Evolutionary conservation across 2,797 vertebrate species (phyloP).

Genomic region (Gallinago stenura): DNA sequence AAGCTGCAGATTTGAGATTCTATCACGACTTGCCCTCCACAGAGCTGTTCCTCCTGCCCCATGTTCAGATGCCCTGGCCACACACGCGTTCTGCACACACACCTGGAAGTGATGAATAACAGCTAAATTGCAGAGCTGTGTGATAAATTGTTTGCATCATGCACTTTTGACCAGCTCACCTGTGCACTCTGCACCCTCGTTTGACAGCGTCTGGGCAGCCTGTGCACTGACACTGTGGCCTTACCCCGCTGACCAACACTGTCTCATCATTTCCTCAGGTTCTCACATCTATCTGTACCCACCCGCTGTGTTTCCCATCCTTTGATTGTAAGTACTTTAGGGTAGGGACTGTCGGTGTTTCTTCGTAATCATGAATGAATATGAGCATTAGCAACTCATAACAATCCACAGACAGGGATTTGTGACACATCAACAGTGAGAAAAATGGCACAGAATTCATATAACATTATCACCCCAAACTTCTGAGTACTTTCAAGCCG

Average conservation of each 20-base stretch:
- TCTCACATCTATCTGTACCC: not conserved
- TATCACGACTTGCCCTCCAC: not conserved
- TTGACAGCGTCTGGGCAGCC: not conserved
- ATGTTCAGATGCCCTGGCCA: not conserved
- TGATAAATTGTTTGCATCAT: not conserved
- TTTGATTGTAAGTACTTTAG: not conserved
- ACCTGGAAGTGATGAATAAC: not conserved
- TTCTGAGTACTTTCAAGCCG: not conserved
- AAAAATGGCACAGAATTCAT: not conserved
- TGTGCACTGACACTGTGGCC: not conserved
- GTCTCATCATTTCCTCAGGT: not conserved
- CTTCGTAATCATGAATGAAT: not conserved
- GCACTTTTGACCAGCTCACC: not conserved
- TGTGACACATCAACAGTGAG: not conserved
- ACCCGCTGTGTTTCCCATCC: not conserved
- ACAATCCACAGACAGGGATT: not conserved
- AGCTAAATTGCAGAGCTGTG: not conserved
- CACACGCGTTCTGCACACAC: rapidly evolving
- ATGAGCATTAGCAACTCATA: not conserved
- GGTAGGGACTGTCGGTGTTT: too few relatives aligned
- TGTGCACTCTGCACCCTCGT: not conserved
- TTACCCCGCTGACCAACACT: not conserved
- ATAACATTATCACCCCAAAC: too few relatives aligned
- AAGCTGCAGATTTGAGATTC: not conserved
- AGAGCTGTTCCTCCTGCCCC: not conserved